Evolutionary conservation across 1,140 invertebrate genomes (phyloP), one percentile per base, ranked within the genome.

Genomic region (Temnothorax longispinosus): DNA sequence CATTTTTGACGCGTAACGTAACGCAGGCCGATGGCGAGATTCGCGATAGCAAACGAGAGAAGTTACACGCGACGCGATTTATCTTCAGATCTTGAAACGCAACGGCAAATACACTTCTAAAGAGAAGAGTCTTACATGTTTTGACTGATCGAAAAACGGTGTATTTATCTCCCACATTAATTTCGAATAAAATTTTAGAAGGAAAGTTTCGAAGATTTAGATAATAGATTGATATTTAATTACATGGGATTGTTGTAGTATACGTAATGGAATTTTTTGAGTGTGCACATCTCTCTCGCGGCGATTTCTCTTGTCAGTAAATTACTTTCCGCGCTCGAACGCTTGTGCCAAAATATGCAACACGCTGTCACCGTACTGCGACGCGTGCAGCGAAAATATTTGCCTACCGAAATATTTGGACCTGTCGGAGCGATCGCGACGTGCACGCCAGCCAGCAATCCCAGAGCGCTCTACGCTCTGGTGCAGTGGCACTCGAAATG

Each of bases 361-460:
- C 32, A 41, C 35, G 6, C 54, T 60, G 50, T 81, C 32, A 15
- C 41, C 15, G 56, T 27, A 35, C 54, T 13, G 38, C 5, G 35
- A 58, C 44, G 50, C 38, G 27, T 47, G 38, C 10, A 74, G 10
- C 18, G 80, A 74, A 84, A 84, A 58, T 84, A 67, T 80, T 80
- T 67, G 77, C 47, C 32, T 18, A 38, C n/a, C 67, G 41, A 84
- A 74, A 84, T 84, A 84, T 84, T 84, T 60, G 54, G 4, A 47
- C 7, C 35, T n/a, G 35, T 47, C 54, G 50, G 21, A 21, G 54
- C 44, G 44, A 74, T 82, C 41, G 21, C 47, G n/a, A 7, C 21
- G 18, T 13, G 35, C 77, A 27, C 77, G 35, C 11, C 52, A 18
- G 15, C 7, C 38, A 6, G 38, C 38, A 47, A 74, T 82, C 15